phyloP scores from a whole-genome alignment of 2,888 invertebrate genomes.

The Agriopis aurantiaria region DNA sequence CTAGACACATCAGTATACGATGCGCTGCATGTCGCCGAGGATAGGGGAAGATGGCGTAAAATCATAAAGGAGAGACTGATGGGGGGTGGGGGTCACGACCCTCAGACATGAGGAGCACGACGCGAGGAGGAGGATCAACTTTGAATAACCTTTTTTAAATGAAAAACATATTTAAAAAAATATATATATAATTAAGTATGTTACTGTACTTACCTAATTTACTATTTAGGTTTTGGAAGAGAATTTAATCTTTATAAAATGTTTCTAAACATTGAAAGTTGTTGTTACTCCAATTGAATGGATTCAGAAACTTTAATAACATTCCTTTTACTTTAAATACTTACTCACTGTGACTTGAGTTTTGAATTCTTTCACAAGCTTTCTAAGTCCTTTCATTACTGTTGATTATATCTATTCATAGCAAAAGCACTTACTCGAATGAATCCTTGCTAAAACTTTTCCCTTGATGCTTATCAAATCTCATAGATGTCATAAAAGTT shows the following conservation, averaged over 20 bases:
- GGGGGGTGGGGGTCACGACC: too few relatives aligned
- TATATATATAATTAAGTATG: too few relatives aligned
- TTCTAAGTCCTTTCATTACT: conserved; percentile 1
- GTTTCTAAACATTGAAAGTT: neutral
- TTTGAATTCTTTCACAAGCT: neutral
- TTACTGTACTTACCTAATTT: neutral
- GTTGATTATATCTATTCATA: conserved; percentile 3
- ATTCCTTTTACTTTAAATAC: neutral
- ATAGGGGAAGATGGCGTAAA: too few relatives aligned
- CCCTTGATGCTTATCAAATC: too few relatives aligned
- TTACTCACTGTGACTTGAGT: neutral
- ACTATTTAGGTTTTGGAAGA: neutral
- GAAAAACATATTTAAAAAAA: too few relatives aligned
- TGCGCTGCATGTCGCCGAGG: too few relatives aligned
- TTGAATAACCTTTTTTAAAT: too few relatives aligned
- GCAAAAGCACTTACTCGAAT: conserved; percentile 4
- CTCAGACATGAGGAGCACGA: too few relatives aligned
- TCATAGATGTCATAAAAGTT: neutral
- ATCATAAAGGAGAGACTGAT: too few relatives aligned
- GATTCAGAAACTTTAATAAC: conserved; percentile 3
- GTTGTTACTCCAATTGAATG: conserved; percentile 3
- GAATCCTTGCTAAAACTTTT: conserved; percentile 3
- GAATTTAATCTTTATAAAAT: conserved; percentile 11
- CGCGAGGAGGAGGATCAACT: too few relatives aligned
- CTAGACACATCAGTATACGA: too few relatives aligned